Base-by-base conservation (phyloP, 2,113 vertebrate species). In the Paradoxurus hermaphroditus region DNA sequence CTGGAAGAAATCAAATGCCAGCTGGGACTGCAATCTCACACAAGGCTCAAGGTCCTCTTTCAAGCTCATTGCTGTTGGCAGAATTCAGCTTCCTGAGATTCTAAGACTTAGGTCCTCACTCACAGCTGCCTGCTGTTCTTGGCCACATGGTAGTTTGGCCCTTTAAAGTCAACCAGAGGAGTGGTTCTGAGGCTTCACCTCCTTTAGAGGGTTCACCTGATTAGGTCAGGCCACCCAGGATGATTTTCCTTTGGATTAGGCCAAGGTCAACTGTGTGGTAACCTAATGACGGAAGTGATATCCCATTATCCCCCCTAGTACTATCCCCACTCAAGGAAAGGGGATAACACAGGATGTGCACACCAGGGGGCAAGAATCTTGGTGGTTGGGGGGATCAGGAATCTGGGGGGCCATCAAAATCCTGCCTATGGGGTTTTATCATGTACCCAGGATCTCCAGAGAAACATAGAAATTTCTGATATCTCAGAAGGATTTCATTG, bases 321-420 rank as follows among this genome's bases (percentile, higher is more conserved):
- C 65, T 3, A 1, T 1, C 3, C 27, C 12, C 29, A 82, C 16
- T 46, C 36, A 0, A 4, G 8, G 1, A 44, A 21, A 13, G 1
- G 56, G n/a, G 8, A n/a, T 79, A 41, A 23, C 34, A 44, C n/a
- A 25, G 65, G 36, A 51, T 23, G 9, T 53, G 31, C 19, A 6
- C 44, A 85, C 29, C 15, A 46, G 25, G 19, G 27, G 51, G 39
- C 15, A 36, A 46, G 63, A 41, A 59, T 19, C 46, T 19, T 16
- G 1, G 36, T n/a, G n/a, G n/a, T n/a, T n/a, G 39, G 56, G 19
- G 56, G 56, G 15, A 53, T 53, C 51, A 53, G 51, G 51, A 53
- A 18, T 18, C 51, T 53, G 56, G 19, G 21, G 56, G 41, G 18
- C 49, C 29, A 10, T 19, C 68, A 68, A 46, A 91, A 62, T 51